Percentiles rank a stretch among this genome's conserved stretches.
Evolutionary conservation across 2,113 vertebrate species (phyloP).

Genomic region (Deroptyus accipitrinus): DNA sequence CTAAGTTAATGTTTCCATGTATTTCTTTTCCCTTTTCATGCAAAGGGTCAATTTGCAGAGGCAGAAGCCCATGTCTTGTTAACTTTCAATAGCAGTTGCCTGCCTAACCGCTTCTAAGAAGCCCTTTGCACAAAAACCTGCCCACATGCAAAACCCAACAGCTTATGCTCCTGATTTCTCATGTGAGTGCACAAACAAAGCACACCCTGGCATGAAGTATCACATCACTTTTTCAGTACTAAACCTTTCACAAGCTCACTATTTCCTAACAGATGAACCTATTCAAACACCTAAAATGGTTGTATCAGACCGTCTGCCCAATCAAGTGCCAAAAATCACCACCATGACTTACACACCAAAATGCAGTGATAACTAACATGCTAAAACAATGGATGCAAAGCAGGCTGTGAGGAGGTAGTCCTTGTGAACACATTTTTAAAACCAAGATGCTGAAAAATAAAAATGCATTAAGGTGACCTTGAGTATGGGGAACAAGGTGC

Average conservation of each 20-base stretch:
- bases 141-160: background rate
- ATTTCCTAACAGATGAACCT: background rate
- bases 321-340: background rate
- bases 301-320: background rate
- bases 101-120: background rate
- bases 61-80: background rate
- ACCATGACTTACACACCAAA: background rate
- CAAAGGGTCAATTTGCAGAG: background rate
- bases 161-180: background rate
- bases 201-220: background rate
- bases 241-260: background rate
- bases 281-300: background rate
- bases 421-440: background rate
- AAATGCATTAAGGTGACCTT: slow-evolving; percentile 17
- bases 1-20: background rate
- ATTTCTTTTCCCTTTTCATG: background rate
- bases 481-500: background rate
- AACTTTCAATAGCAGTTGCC: background rate
- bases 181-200: background rate
- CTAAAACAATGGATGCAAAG: background rate
- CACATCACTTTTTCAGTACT: slow-evolving; percentile 18
- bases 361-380: background rate
- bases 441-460: slow-evolving; percentile 10
- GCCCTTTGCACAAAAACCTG: background rate
- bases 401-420: background rate